Evolutionary conservation across 2,888 invertebrate genomes (phyloP).

Genomic region (Cryptus armator): DNA sequence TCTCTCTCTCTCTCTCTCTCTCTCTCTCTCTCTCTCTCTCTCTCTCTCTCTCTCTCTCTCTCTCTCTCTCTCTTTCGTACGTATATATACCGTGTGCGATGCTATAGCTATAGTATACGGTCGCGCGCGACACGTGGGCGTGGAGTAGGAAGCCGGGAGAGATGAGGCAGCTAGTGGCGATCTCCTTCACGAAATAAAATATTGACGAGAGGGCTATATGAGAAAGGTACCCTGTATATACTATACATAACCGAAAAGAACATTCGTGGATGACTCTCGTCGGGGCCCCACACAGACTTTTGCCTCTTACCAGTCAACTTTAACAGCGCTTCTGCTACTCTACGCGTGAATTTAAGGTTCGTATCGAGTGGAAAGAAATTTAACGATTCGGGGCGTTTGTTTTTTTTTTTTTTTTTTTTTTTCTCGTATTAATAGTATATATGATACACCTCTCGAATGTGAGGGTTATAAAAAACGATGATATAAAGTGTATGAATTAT

Average conservation of each 20-base stretch:
- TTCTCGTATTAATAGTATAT: not conserved
- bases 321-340: constrained; percentile 60
- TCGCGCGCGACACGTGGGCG: constrained; percentile 70
- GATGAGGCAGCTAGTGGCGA: constrained; percentile 69
- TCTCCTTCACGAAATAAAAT: constrained; percentile 71
- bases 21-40: constrained; percentile 31
- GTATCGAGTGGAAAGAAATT: constrained; percentile 59
- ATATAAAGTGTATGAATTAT: constrained; percentile 59
- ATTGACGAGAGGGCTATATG: constrained; percentile 64
- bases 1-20: constrained; percentile 33
- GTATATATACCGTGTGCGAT: constrained; percentile 3
- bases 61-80: constrained; percentile 24
- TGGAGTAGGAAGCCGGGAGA: constrained; percentile 67
- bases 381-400: constrained; percentile 61
- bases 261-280: constrained; percentile 33
- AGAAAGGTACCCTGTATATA: constrained; percentile 53
- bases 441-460: constrained; percentile 19
- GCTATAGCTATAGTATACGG: constrained; percentile 45
- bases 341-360: constrained; percentile 64
- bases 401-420: constrained; percentile 1
- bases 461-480: constrained; percentile 43
- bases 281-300: constrained; percentile 58
- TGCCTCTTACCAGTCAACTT: constrained; percentile 59
- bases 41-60: constrained; percentile 25
- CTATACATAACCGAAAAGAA: constrained; percentile 48